Base-by-base conservation (phyloP, 2,888 invertebrate genomes). In the Timema cristinae region DNA sequence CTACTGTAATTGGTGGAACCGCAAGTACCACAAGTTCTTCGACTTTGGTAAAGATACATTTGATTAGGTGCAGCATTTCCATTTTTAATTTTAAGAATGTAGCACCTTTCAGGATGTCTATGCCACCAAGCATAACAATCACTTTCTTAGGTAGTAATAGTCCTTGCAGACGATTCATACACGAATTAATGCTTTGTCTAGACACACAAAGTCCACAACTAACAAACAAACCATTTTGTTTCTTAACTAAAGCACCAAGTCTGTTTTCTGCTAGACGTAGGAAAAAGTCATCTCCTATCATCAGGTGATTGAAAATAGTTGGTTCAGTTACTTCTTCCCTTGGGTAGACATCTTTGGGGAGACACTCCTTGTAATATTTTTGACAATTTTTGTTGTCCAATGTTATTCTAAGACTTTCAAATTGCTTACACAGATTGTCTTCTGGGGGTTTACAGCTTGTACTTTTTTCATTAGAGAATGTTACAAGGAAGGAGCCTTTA, bases 261-360 rank as follows among this genome's bases (percentile, higher is more conserved):
- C 47, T 32, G 5, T 9, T 11, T 10, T 16, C 11, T 2, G 63
- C 63, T 48, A 63, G 32, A n/a, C 48, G 6, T 6, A 63, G 47
- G 9, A 63, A 15, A 32, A 63, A 63, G n/a, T 63, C 63, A 47
- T 63, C 63, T 4, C 63, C 63, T 5, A 63, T 15, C n/a, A 63
- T 47, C 7, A 63, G 47, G 9, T 63, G 48, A 47, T 6, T 5
- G 13, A 63, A 63, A 10, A 63, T 11, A 32, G 47, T 9, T 10
- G 63, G 63, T 48, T 63, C 63, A 9, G 9, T 6, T 10, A 63
- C 47, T 10, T 32, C 32, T 32, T 32, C 32, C 32, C 32, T 32
- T 32, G 32, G 32, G 32, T 32, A 32, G 32, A 32, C 32, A 32
- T 32, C 32, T 32, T 32, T 32, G 32, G 32, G 4, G 4, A 32